A percentile compares a stretch with the other conserved stretches of the same genome.
phyloP scores from a whole-genome alignment of 2,797 vertebrate species.

The Xenopus petersii region DNA sequence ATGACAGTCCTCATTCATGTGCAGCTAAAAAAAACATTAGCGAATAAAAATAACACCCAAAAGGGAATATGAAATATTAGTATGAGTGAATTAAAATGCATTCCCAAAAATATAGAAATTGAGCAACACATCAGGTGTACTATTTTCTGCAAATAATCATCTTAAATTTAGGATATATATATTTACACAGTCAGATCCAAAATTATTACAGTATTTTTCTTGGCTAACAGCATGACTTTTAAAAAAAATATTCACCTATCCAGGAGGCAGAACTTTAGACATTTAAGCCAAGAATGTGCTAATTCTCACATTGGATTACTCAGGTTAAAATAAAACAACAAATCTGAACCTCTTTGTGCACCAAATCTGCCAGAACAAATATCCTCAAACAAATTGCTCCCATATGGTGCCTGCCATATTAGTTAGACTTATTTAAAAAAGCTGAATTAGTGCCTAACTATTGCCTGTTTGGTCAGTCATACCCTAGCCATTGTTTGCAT shows the following conservation, averaged over 20 bases:
- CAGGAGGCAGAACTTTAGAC: conserved; percentile 43
- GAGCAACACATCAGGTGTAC: conserved; percentile 25
- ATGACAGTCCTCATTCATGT: too few species aligned
- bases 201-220: conserved; percentile 48
- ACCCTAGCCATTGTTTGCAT: background rate
- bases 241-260: conserved; percentile 43
- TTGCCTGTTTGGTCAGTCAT: conserved; percentile 12
- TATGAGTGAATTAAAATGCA: conserved; percentile 6
- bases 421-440: conserved; percentile 13
- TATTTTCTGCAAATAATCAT: conserved; percentile 43
- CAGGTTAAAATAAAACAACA: conserved; percentile 43
- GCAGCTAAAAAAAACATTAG: background rate
- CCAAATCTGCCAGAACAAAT: conserved; percentile 37
- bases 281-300: conserved; percentile 48
- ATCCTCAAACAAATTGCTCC: conserved; percentile 30
- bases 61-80: conserved; percentile 2
- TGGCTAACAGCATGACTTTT: conserved; percentile 38
- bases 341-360: conserved; percentile 37
- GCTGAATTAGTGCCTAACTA: conserved; percentile 9
- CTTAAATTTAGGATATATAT: conserved; percentile 40
- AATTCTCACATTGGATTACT: conserved; percentile 44
- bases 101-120: conserved; percentile 20
- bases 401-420: conserved; percentile 26
- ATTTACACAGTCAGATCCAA: conserved; percentile 46
- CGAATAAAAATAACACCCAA: background rate